phyloP scores from a whole-genome alignment of 92 coral and sea anemone species.

The Paramuricea clavata region DNA sequence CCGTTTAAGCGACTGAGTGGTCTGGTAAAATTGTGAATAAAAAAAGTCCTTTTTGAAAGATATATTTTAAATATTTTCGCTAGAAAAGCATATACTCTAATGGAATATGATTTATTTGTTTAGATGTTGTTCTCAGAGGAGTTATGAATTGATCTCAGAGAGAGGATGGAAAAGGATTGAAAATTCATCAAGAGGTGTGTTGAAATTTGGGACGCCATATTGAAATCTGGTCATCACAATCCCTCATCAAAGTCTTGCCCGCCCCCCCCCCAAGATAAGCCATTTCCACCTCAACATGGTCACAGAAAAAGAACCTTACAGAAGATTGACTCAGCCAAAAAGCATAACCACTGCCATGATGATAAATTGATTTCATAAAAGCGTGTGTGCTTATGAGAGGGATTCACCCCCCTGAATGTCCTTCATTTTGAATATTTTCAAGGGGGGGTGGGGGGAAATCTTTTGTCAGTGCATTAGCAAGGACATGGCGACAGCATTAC shows the following conservation, averaged over 20 bases:
- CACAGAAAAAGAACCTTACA: no score
- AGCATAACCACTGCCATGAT: no score
- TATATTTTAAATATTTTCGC: neutral
- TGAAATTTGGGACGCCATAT: neutral
- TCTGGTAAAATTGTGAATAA: neutral
- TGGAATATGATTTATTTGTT: neutral
- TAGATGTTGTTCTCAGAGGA: slow-evolving; percentile 15
- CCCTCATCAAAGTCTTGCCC: neutral
- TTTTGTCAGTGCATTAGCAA: no score
- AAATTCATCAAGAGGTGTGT: neutral
- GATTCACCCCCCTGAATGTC: no score
- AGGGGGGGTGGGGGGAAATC: no score
- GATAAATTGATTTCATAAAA: no score
- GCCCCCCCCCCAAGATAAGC: neutral
- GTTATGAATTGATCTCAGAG: neutral
- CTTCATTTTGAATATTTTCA: no score
- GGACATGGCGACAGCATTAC: no score
- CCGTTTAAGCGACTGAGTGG: slow-evolving; percentile 68
- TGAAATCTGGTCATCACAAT: neutral
- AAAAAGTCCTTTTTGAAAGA: neutral
- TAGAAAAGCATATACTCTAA: neutral
- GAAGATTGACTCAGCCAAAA: no score
- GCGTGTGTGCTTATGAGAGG: no score
- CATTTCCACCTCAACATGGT: no score
- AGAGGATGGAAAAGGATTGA: slow-evolving; percentile 33